Evolutionary conservation across 2,888 invertebrate species (phyloP), one percentile per base, ranked within the genome.

Genomic region (Drosophila incognita): DNA sequence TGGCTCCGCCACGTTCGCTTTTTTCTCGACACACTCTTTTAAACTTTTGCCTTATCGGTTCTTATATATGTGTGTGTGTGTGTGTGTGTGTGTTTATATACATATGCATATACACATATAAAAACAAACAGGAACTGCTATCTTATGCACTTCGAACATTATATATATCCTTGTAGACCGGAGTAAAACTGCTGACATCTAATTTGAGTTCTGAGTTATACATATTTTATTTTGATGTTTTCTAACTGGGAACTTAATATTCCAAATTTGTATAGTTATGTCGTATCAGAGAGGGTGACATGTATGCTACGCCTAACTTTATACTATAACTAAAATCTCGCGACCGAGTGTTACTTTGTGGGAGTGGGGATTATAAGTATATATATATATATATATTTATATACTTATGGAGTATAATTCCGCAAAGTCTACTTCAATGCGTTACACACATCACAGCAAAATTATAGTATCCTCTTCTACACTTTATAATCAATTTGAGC

Each of bases 1-100:
- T n/a, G 18, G 33, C 21, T n/a, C 24, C 10, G 8, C 27, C 49
- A 48, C 27, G 46, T 48, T 60, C 49, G 27, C 56, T 49, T 59
- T 68, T 49, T 36, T 61, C 65, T 51, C 64, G 62, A 33, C 66
- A 53, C 68, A 60, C 76, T 82, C 89, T 75, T 71, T 69, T 89
- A 81, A 89, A 87, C 84, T 86, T 80, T 87, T 82, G 85, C 75
- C 88, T 81, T 81, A 81, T 87, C 89, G 71, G 72, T 82, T 76
- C 66, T 48, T 63, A 69, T 78, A 35, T 29, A 24, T 15, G 5
- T 33, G 5, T 36, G 8, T 38, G 8, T 8, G 15, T 40, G 21
- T 21, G 58, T 49, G 58, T 29, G 42, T 24, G 24, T 52, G 48
- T 38, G 2, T 51, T 15, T 61, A 29, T 57, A 18, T 58, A 29